Evolutionary conservation across 2,113 vertebrate species (phyloP).

Genomic region (Columba janthina): DNA sequence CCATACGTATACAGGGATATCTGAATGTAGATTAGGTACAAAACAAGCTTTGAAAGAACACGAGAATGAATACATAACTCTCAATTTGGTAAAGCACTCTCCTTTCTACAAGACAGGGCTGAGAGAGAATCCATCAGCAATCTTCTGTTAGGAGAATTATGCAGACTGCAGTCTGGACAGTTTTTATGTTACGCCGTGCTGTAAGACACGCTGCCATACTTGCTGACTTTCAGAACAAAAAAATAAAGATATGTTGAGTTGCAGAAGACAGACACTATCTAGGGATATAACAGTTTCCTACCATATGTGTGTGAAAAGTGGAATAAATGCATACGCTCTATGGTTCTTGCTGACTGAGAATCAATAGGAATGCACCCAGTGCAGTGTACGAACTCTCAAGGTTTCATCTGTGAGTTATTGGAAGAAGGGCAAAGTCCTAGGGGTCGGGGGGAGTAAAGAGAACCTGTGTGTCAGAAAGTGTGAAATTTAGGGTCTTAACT

Average conservation of each 20-base stretch:
- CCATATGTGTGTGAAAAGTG: neutral
- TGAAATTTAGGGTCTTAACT: neutral
- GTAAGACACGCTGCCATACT: neutral
- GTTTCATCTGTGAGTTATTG: neutral
- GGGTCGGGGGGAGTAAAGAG: accelerated
- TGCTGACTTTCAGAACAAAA: neutral
- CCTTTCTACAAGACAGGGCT: neutral
- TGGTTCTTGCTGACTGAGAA: neutral
- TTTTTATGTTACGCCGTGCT: neutral
- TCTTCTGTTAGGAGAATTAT: neutral
- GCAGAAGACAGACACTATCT: neutral
- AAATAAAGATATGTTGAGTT: neutral
- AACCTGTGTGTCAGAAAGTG: neutral
- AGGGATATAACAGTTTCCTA: neutral
- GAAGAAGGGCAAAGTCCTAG: neutral
- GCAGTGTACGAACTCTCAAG: neutral
- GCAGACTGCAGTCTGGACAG: neutral
- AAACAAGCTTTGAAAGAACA: neutral
- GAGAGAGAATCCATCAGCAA: neutral
- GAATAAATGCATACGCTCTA: neutral
- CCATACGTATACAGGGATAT: neutral
- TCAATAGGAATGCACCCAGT: neutral
- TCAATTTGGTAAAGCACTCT: neutral
- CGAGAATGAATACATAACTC: neutral
- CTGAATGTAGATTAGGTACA: neutral